Evolutionary conservation across 2,888 invertebrate species (phyloP), one percentile per base, ranked within the genome.

Genomic region (Apodemia mormo): DNA sequence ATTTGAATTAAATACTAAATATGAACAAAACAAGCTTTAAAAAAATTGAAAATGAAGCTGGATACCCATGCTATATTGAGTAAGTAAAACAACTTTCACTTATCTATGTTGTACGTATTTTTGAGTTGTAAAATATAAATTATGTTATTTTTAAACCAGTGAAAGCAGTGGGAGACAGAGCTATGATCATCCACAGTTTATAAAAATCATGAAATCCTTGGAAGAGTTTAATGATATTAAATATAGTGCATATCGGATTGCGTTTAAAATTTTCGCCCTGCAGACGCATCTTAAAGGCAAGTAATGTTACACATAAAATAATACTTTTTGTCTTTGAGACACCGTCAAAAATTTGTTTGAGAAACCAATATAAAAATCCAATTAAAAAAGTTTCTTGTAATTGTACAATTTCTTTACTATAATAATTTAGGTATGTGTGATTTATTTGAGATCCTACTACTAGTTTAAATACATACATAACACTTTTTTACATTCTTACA

Each of bases 221-320:
- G 94, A 95, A 75, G 95, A 95, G 71, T 95, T 95, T 78, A 95
- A 96, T 80, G 94, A 93, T 66, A 95, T 97, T 72, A 96, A 96
- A 81, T 97, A 96, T 87, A 95, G 95, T 74, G 95, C 95, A 2
- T 97, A 97, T 81, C 94, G 97, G 75, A 95, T 96, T 72, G 97
- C 97, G 22, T 94, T 96, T 74, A 97, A 97, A 88, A 91, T 89
- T 73, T 87, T 82, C 78, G 80, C 82, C 56, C 77, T 92, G 71
- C 92, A 91, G 78, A 87, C 81, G 75, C 82, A 94, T 76, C 90
- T 97, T 52, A 94, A 94, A 84, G 95, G 97, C 97, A 79, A 79
- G 78, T 12, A 12, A 45, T 45, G 12, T 45, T 45, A 40, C 40
- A 40, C 40, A 8, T 40, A 40, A 7, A 40, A 40, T 40, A 40